Conservation (phyloP, 1,140 invertebrate species). For the Euwallacea similis region DNA sequence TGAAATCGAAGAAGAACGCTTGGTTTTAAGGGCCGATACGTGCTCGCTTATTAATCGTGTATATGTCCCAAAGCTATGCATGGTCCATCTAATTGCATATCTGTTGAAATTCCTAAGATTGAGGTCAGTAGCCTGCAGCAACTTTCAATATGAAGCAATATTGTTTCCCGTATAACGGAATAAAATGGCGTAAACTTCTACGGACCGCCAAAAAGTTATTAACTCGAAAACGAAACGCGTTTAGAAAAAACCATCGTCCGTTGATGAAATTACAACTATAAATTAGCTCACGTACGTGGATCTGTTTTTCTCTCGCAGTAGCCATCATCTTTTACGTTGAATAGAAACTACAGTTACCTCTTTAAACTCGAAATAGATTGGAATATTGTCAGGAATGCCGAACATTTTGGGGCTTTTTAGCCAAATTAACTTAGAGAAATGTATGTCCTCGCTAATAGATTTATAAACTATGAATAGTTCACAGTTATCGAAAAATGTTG, state of each 20-base stretch:
- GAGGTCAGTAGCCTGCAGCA: constrained; percentile 40
- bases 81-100: constrained; percentile 43
- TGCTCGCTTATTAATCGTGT: too few relatives aligned
- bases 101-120: constrained; percentile 38
- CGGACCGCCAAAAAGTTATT: constrained; percentile 43
- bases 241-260: constrained; percentile 28
- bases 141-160: constrained; percentile 41
- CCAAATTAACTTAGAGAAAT: constrained; percentile 28
- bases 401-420: constrained; percentile 33
- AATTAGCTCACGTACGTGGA: constrained; percentile 43
- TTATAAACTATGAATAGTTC: constrained; percentile 21
- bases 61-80: background rate
- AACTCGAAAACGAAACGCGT: constrained; percentile 38
- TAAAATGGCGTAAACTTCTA: constrained; percentile 25
- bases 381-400: constrained; percentile 38
- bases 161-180: constrained; percentile 43
- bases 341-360: constrained; percentile 41
- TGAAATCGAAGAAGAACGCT: background rate
- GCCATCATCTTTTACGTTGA: constrained; percentile 38
- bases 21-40: too few relatives aligned
- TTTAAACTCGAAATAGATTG: constrained; percentile 41
- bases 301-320: constrained; percentile 34
- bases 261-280: constrained; percentile 44
- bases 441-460: constrained; percentile 8
- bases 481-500: constrained; percentile 17